Percentiles rank a stretch among this genome's conserved stretches.
Evolutionary conservation across 2,888 invertebrate species (phyloP).

Genomic region (Osedax frankpressi): DNA sequence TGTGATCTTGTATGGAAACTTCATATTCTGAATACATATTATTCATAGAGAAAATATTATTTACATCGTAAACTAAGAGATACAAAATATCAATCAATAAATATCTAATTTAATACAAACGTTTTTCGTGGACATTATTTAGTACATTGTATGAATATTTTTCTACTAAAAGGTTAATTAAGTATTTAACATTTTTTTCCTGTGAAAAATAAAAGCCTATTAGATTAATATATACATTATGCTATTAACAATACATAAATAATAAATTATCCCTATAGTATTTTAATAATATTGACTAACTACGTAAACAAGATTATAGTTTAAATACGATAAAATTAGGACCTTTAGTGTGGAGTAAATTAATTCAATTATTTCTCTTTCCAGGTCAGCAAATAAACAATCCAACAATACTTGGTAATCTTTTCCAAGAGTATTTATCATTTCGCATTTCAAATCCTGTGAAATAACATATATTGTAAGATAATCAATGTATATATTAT

Average conservation of each 20-base stretch:
- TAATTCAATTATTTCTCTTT: not conserved
- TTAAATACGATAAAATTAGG: too few species aligned
- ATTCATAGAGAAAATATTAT: too few species aligned
- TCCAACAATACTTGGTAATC: conserved; percentile 14
- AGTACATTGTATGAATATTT: not conserved
- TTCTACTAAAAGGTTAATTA: not conserved
- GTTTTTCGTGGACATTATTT: not conserved
- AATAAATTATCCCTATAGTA: too few species aligned
- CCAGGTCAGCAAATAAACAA: conserved; percentile 13
- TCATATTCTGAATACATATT: conserved; percentile 20
- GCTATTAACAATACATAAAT: too few species aligned
- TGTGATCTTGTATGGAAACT: conserved; percentile 17
- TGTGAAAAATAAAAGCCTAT: not conserved
- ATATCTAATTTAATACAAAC: not conserved
- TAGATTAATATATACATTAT: too few species aligned
- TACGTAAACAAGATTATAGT: too few species aligned
- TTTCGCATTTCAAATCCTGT: conserved; percentile 16
- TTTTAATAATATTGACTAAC: too few species aligned
- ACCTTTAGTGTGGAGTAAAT: not conserved
- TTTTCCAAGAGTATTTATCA: conserved; percentile 14
- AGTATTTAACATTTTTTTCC: conserved; percentile 8
- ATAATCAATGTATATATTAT: too few species aligned
- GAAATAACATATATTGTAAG: not conserved
- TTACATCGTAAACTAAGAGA: too few species aligned
- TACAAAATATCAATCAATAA: too few species aligned